Conservation (phyloP, 1,140 invertebrate species). For the Diuraphis noxia region DNA sequence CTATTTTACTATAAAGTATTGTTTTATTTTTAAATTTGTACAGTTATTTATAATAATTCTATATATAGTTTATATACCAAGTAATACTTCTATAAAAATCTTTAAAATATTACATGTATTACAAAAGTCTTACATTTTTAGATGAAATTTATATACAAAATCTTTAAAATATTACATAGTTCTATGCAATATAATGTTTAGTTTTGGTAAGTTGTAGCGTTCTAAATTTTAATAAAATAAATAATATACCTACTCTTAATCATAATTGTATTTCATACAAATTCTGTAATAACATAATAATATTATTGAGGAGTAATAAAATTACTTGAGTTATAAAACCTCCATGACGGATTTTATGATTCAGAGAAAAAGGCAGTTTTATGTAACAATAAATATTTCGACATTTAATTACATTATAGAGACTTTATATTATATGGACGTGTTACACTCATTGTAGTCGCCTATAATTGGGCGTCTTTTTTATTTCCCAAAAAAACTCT, state of each 20-base stretch:
- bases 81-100: no score
- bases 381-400: not conserved
- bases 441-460: not conserved
- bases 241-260: not conserved
- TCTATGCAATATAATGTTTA: not conserved
- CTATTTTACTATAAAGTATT: not conserved
- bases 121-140: no score
- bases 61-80: no score
- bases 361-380: not conserved
- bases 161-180: not conserved
- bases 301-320: constrained; percentile 13
- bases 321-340: constrained; percentile 1
- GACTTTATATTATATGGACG: not conserved
- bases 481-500: not conserved
- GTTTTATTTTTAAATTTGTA: not conserved
- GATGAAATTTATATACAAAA: no score
- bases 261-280: constrained; percentile 1
- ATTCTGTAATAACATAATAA: not conserved
- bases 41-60: no score
- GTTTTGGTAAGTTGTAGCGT: not conserved
- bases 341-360: not conserved
- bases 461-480: not conserved
- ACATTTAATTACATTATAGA: not conserved
- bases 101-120: no score
- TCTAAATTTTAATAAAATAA: not conserved